These are phyloP conservation scores for Lypha dubia DNA, from an alignment of 2,888 invertebrate species.

Conservation along the genomic window DNA sequence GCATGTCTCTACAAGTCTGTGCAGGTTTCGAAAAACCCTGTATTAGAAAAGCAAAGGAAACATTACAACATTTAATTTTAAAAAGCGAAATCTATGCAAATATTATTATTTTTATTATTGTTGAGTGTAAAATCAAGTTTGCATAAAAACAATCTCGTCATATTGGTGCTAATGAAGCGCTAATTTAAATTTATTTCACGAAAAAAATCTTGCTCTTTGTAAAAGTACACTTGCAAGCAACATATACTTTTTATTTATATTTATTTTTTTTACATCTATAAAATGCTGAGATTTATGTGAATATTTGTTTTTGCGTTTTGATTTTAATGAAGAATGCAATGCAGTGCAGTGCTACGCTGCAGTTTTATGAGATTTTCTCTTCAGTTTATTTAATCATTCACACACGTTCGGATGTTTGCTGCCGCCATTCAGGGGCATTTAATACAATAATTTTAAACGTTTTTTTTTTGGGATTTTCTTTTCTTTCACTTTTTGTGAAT, in stretches of 20 bases:
- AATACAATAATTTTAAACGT: constrained; percentile 10
- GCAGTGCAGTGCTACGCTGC: constrained; percentile 42
- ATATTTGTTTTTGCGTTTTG: not conserved
- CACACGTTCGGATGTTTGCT: constrained; percentile 21
- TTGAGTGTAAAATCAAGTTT: constrained; percentile 13
- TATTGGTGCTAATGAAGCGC: constrained; percentile 66
- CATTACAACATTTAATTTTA: not conserved
- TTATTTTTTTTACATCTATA: constrained; percentile 5
- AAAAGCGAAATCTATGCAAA: not conserved
- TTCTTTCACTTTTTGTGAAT: not conserved
- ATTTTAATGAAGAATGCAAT: constrained; percentile 26
- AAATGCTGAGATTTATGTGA: constrained; percentile 50
- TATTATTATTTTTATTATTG: too few species aligned
- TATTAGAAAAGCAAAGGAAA: not conserved
- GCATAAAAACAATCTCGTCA: constrained; percentile 38
- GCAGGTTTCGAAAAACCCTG: not conserved
- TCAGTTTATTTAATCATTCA: constrained; percentile 34
- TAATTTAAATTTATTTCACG: constrained; percentile 56
- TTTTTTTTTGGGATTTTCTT: constrained; percentile 12
- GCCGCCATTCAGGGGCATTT: constrained; percentile 47
- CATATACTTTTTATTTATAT: not conserved
- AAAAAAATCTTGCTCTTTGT: constrained; percentile 40
- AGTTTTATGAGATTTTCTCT: constrained; percentile 12
- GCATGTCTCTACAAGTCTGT: not conserved
- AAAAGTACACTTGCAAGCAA: constrained; percentile 36